Base-by-base conservation (phyloP, 2,113 vertebrate species). In the Solea solea region DNA sequence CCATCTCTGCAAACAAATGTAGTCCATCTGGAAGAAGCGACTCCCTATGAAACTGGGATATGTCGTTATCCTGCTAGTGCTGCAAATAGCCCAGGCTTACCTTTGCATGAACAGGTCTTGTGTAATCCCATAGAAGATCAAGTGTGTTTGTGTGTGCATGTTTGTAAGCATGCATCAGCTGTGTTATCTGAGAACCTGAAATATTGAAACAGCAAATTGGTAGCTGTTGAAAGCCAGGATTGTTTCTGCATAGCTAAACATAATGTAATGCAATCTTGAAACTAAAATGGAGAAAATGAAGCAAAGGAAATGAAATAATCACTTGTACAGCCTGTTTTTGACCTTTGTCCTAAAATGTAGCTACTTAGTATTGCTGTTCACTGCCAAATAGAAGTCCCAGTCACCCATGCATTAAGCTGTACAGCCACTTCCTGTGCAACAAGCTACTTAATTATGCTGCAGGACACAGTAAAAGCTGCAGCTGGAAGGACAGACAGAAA, bases 81-180 rank as follows among this genome's bases (percentile, higher is more conserved):
- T 90, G 76, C 77, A 92, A 91, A 92, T 91, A 91, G 90, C 87
- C 64, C 7, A 15, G 77, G 87, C 87, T 92, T 92, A 91, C 83
- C 80, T 79, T 89, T 82, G 77, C 82, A 90, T 81, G 80, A 80
- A 84, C 64, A 86, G 69, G 76, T 77, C 83, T 82, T 0, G n/a
- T 63, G 69, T 93, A 92, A 90, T 91, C 90, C 84, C 53, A 39
- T 25, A 45, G 76, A 85, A 84, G 83, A 78, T 82, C 86, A 76
- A 46, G 64, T 81, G 76, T 76, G 84, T 73, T 27, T 72, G 78
- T 62, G 44, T 50, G 65, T 59, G 65, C 15, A 39, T 46, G 82
- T 51, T 67, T 34, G 66, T 61, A 28, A 39, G 54, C 14, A 28
- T 14, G 56, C 58, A 12, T 54, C 42, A 86, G 80, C 54, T 28